These are phyloP conservation scores for Lichenostomus cassidix DNA, from an alignment of 2,113 vertebrate genomes.

Conservation along the genomic window DNA sequence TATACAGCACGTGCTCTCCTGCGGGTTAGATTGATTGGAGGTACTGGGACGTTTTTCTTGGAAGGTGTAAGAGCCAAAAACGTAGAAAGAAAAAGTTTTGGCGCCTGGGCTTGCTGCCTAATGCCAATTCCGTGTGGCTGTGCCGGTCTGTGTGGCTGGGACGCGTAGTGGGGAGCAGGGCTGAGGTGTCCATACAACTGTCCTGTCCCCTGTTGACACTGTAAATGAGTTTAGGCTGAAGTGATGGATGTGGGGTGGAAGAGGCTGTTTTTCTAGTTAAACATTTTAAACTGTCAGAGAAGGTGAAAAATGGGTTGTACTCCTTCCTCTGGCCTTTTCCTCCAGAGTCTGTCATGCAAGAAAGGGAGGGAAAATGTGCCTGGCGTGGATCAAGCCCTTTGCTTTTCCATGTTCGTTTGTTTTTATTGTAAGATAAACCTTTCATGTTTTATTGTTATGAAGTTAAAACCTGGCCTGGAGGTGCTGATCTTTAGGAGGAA, in stretches of 20 bases:
- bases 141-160: fast-evolving
- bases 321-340: conserved; percentile 61
- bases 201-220: neutral
- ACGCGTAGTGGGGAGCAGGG: neutral
- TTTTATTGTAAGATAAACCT: conserved; percentile 79
- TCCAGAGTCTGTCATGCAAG: conserved; percentile 58
- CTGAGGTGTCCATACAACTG: neutral
- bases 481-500: conserved; percentile 76
- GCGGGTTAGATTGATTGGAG: conserved; percentile 35
- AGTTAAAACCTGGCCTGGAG: conserved; percentile 74
- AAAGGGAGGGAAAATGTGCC: conserved; percentile 58
- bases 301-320: conserved; percentile 74
- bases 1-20: neutral
- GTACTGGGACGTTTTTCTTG: conserved; percentile 4
- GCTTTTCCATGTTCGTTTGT: conserved; percentile 66
- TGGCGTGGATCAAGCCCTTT: conserved; percentile 44
- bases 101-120: conserved; percentile 34
- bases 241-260: conserved; percentile 32
- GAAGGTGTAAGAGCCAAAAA: conserved; percentile 47
- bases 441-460: conserved; percentile 77
- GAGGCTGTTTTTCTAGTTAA: conserved; percentile 73
- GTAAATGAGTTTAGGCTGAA: neutral
- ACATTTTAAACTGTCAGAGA: conserved; percentile 73
- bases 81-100: neutral
- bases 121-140: conserved; percentile 34